Base-by-base conservation (phyloP, 2,797 vertebrate species). In the Mastacembelus armatus region DNA sequence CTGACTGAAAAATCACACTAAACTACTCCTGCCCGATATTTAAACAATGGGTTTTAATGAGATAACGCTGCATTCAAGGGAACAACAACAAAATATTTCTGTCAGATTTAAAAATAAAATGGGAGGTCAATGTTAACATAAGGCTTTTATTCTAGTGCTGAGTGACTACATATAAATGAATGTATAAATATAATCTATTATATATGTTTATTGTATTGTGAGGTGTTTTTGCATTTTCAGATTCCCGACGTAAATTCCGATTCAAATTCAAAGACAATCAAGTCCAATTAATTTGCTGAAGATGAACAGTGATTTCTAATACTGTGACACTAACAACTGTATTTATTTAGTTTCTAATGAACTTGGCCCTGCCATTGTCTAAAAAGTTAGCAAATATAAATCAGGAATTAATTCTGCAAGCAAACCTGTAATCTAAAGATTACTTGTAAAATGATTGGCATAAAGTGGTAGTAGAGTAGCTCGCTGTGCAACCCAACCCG, bases 361-460 rank as follows among this genome's bases (percentile, higher is more conserved):
- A 21, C 21, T 24, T 85, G 85, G 83, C 59, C 78, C 83, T 72
- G 88, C 80, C 82, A 75, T 83, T 35, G 7, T 74, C 50, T 76
- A 11, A 65, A 69, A 64, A 42, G 24, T 62, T 5, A 49, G 35
- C 57, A 27, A 16, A 45, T 59, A 29, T 3, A n/a, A 36, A 63
- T 64, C 44, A 40, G 3, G 10, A 40, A 22, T 18, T 27, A 52
- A 16, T 35, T 35, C 32, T 26, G 39, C 21, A 44, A 55, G 14
- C n/a, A 42, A 7, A 42, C 7, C 18, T 54, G 35, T 38, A 39
- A 36, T 66, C 35, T 48, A 22, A 26, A 18, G 10, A 42, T 59
- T 36, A 52, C 44, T 22, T 52, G 19, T 39, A 9, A 67, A 38
- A 49, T 22, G 11, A 73, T 69, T 26, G 32, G n/a, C 30, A 66